phyloP scores from a whole-genome alignment of 2,797 vertebrate genomes.

The Spea hammondii region DNA sequence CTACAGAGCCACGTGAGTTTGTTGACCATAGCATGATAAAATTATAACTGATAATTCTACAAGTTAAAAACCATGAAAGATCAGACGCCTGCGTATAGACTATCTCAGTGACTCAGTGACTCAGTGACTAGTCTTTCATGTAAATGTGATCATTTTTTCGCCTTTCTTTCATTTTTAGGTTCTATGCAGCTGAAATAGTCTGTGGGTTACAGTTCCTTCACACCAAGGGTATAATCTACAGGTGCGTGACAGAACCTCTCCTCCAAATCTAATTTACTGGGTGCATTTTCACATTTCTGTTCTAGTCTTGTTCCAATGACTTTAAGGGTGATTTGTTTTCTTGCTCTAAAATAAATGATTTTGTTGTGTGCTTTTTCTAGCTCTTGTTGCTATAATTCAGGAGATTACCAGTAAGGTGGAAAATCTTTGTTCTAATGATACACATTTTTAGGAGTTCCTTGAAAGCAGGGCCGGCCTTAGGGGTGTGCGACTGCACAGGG shows the following conservation, averaged over 20 bases:
- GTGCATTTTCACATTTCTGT: no score
- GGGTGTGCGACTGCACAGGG: no score
- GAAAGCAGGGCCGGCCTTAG: no score
- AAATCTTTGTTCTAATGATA: no score
- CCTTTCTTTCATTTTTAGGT: constrained; percentile 67
- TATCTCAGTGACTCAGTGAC: not conserved
- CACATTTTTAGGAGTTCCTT: no score
- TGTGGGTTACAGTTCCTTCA: constrained; percentile 95
- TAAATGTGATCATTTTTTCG: not conserved
- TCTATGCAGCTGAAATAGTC: constrained; percentile 90
- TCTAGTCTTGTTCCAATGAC: no score
- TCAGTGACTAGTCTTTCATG: not conserved
- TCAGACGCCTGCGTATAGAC: no score
- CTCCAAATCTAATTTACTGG: not conserved
- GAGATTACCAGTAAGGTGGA: not conserved
- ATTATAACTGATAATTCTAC: not conserved
- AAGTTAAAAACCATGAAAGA: not conserved
- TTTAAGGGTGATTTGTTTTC: no score
- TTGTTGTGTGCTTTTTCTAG: not conserved
- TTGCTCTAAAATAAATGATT: no score
- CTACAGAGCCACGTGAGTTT: constrained; percentile 85
- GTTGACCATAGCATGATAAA: not conserved
- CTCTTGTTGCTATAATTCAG: not conserved
- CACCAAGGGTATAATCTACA: constrained; percentile 91
- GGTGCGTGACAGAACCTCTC: constrained; percentile 69